Conservation (phyloP, 2,888 invertebrate species). For the Amphiduros pacificus region DNA sequence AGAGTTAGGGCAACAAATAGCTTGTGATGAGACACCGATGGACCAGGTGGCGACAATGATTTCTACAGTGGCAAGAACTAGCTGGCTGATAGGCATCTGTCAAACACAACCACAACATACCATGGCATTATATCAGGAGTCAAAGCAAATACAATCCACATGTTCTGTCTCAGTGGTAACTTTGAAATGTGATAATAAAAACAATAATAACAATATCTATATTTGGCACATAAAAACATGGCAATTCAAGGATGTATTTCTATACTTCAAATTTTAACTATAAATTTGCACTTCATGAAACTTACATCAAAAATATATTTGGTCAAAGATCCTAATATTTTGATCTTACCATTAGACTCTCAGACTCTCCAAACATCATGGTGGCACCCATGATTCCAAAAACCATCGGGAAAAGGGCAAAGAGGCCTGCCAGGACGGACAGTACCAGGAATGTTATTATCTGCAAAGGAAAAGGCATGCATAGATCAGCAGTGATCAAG, state of each 20-base stretch:
- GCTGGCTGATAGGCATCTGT: slow-evolving; percentile 22
- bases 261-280: too few species aligned
- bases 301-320: too few species aligned
- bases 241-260: too few species aligned
- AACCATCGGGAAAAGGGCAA: slow-evolving; percentile 22
- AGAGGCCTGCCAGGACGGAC: slow-evolving; percentile 19
- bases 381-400: slow-evolving; percentile 21
- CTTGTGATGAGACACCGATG: slow-evolving; percentile 18
- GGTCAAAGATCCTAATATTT: too few species aligned
- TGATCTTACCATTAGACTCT: slow-evolving; percentile 12
- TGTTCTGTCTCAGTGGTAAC: too few species aligned
- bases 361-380: slow-evolving; percentile 6
- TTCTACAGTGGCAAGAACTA: slow-evolving; percentile 20
- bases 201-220: too few species aligned
- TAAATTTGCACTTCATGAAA: too few species aligned
- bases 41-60: slow-evolving; percentile 23
- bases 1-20: slow-evolving; percentile 19
- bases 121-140: too few species aligned
- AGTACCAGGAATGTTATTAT: slow-evolving; percentile 18
- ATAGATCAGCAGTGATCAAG: neutral
- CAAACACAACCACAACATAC: neutral
- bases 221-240: too few species aligned
- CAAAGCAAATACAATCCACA: neutral
- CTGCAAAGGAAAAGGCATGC: slow-evolving; percentile 2
- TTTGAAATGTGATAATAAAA: too few species aligned